Evolutionary conservation across 2,113 vertebrate genomes (phyloP).

Genomic region (Spermophilus dauricus): DNA sequence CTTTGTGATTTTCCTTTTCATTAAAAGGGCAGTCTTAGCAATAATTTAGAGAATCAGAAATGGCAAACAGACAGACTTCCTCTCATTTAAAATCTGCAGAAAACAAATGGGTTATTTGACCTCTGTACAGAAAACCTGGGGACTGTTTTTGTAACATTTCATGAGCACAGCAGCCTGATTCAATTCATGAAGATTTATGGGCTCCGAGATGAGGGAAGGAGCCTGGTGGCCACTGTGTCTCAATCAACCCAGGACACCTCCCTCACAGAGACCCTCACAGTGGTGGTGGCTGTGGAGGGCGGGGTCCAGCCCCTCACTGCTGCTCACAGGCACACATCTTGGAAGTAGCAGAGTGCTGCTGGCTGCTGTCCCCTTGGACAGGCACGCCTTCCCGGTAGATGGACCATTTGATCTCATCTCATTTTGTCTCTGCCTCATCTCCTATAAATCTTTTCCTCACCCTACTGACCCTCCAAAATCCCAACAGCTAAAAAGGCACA

Average conservation of each 20-base stretch:
- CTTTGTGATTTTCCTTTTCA: background rate
- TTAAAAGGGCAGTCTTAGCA: slow-evolving; percentile 19
- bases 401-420: slow-evolving; percentile 44
- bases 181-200: slow-evolving; percentile 71
- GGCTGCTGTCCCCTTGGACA: background rate
- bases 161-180: slow-evolving; percentile 23
- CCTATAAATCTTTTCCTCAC: slow-evolving; percentile 73
- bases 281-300: too few relatives aligned
- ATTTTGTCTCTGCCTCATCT: slow-evolving; percentile 53
- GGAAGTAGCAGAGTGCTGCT: background rate
- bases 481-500: slow-evolving; percentile 15
- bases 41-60: slow-evolving; percentile 70
- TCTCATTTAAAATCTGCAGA: slow-evolving; percentile 62
- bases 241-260: background rate
- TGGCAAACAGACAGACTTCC: slow-evolving; percentile 53
- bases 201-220: slow-evolving; percentile 10
- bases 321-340: background rate
- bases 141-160: slow-evolving; percentile 42
- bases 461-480: slow-evolving; percentile 59
- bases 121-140: slow-evolving; percentile 61
- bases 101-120: slow-evolving; percentile 74
- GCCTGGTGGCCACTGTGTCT: background rate
- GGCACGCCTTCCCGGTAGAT: background rate
- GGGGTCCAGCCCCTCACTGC: background rate
- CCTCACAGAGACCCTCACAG: background rate